Evolutionary conservation across 2,113 vertebrate species (phyloP).

Genomic region (Syngnathus floridae): DNA sequence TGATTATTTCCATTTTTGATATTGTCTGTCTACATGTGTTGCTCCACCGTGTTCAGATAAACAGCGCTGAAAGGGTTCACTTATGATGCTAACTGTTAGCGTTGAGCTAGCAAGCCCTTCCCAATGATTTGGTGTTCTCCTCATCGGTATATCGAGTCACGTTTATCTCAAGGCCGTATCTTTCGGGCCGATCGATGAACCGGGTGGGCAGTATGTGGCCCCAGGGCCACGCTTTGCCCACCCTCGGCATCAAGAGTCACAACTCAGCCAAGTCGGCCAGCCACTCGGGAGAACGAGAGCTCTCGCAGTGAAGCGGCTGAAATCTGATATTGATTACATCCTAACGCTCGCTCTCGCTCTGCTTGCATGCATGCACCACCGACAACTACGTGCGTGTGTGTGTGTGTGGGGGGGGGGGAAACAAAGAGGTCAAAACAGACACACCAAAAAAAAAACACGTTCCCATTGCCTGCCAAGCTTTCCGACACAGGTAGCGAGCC

Average conservation of each 20-base stretch:
- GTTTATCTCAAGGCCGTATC: no score
- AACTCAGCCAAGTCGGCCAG: conserved; percentile 64
- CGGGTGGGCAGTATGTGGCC: no score
- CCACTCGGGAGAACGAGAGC: conserved; percentile 57
- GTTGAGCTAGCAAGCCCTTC: no score
- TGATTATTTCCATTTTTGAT: no score
- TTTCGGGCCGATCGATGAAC: no score
- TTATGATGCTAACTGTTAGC: no score
- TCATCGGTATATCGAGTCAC: no score
- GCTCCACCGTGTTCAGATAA: no score
- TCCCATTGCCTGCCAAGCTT: conserved; percentile 44
- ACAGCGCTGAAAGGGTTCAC: no score
- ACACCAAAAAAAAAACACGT: conserved; percentile 43
- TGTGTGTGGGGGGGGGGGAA: conserved; percentile 12
- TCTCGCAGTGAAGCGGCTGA: conserved; percentile 62
- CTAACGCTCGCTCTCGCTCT: conserved; percentile 51
- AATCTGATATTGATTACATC: conserved; percentile 70
- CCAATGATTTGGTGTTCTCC: no score
- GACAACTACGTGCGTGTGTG: conserved; percentile 27
- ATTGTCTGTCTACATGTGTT: no score
- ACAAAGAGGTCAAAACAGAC: conserved; percentile 51
- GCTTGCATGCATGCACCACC: conserved; percentile 43
- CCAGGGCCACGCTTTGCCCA: no score
- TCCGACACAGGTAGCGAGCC: conserved; percentile 37
- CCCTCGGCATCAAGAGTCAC: conserved; percentile 28